Conservation (phyloP, 1,140 invertebrate species). For the Tenebrio molitor region DNA sequence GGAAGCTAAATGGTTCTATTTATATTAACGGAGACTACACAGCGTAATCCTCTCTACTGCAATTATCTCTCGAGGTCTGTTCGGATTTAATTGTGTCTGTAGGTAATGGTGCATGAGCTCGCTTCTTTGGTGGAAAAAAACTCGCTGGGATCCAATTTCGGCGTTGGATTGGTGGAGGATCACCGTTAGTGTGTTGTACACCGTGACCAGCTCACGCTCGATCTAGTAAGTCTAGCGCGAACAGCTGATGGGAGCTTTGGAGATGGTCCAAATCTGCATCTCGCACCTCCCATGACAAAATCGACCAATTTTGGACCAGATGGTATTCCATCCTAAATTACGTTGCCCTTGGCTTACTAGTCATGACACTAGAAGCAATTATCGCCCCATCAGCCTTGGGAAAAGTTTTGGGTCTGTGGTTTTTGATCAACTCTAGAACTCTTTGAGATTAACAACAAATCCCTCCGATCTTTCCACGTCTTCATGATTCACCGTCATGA, state of each 20-base stretch:
- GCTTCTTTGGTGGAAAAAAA: constrained; percentile 7
- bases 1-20: constrained; percentile 23
- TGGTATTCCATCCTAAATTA: too few relatives aligned
- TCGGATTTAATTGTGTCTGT: neutral
- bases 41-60: neutral
- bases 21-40: too few relatives aligned
- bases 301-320: too few relatives aligned
- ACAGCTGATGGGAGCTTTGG: constrained; percentile 8
- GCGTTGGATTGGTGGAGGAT: constrained; percentile 2
- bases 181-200: constrained; percentile 28
- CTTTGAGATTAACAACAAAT: too few relatives aligned
- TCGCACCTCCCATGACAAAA: too few relatives aligned
- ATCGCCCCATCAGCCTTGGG: too few relatives aligned
- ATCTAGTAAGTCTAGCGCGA: constrained; percentile 7
- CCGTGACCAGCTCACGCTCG: constrained; percentile 28
- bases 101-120: neutral
- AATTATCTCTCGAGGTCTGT: constrained; percentile 8
- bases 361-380: too few relatives aligned
- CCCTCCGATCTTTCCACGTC: too few relatives aligned
- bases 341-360: too few relatives aligned
- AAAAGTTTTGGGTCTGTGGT: too few relatives aligned
- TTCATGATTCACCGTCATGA: too few relatives aligned
- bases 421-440: too few relatives aligned
- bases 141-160: constrained; percentile 1
- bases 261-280: neutral